These are phyloP conservation scores for Diadromus collaris DNA, from an alignment of 2,888 invertebrate species.

Conservation along the genomic window DNA sequence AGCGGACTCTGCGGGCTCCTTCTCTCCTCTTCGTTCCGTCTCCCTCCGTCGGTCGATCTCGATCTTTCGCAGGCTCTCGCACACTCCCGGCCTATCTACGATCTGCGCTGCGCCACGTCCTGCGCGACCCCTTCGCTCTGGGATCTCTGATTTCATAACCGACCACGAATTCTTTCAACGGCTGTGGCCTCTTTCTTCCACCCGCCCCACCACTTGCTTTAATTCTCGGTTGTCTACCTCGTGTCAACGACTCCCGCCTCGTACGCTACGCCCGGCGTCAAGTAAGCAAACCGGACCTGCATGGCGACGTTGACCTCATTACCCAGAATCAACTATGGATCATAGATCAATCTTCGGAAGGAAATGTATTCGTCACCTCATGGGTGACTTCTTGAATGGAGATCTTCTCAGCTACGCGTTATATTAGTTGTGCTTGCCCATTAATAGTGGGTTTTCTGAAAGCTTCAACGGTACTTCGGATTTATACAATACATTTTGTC, in stretches of 20 bases:
- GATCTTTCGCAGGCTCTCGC: conserved; percentile 28
- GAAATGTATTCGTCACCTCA: background rate
- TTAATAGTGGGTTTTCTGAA: too few species aligned
- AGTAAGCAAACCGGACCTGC: conserved; percentile 10
- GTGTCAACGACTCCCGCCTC: conserved; percentile 53
- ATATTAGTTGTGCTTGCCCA: too few species aligned
- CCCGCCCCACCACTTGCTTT: conserved; percentile 17
- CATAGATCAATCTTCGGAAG: background rate
- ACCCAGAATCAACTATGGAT: background rate
- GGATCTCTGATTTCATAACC: conserved; percentile 65
- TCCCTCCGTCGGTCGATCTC: conserved; percentile 20
- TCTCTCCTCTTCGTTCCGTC: conserved; percentile 25
- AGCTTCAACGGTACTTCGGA: too few species aligned
- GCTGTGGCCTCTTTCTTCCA: conserved; percentile 50
- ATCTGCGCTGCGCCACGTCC: conserved; percentile 55
- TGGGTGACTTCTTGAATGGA: too few species aligned
- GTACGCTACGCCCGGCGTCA: background rate
- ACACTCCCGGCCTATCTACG: conserved; percentile 55
- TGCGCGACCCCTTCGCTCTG: conserved; percentile 42
- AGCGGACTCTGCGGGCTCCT: conserved; percentile 8
- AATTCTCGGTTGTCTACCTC: conserved; percentile 32
- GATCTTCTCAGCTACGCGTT: too few species aligned
- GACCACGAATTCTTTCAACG: conserved; percentile 64
- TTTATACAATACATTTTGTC: too few species aligned
- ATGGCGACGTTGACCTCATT: conserved; percentile 39